phyloP scores from a whole-genome alignment of 2,888 invertebrate genomes.

The Torymus aiolomorphi region DNA sequence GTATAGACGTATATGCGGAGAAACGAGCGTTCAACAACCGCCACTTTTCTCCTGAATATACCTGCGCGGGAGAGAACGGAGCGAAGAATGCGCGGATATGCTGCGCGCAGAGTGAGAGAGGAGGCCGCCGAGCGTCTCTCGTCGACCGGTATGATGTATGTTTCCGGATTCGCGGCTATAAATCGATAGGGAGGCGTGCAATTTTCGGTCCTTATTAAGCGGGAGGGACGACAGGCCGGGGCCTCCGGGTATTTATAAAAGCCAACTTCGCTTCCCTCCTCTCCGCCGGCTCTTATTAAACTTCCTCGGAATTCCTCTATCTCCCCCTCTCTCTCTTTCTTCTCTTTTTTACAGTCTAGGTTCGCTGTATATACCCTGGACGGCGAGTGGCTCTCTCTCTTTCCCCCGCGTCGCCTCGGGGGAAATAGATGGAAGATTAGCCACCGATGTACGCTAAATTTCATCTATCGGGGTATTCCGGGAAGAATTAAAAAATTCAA shows the following conservation, averaged over 20 bases:
- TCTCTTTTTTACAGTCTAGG: background rate
- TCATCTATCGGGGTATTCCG: slow-evolving; percentile 29
- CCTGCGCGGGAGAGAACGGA: no score
- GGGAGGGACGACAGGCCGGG: background rate
- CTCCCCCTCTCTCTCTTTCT: background rate
- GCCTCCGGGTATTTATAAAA: slow-evolving; percentile 49
- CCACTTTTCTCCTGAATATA: no score
- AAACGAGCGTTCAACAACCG: no score
- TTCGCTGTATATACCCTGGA: background rate
- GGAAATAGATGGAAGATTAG: slow-evolving; percentile 40
- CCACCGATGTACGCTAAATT: slow-evolving; percentile 13
- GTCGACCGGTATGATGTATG: slow-evolving; percentile 26
- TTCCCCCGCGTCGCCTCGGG: slow-evolving; percentile 1
- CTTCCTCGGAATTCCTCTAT: slow-evolving; percentile 22
- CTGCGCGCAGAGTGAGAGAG: background rate
- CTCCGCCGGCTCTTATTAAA: slow-evolving; percentile 27
- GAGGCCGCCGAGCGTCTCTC: background rate
- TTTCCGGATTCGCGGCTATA: slow-evolving; percentile 46
- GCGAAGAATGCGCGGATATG: no score
- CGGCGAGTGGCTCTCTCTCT: background rate
- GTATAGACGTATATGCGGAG: no score
- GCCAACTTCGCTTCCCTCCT: slow-evolving; percentile 14
- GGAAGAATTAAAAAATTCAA: slow-evolving; percentile 36
- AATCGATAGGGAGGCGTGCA: slow-evolving; percentile 43
- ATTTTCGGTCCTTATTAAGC: slow-evolving; percentile 45